Evolutionary conservation across 2,113 vertebrate species (phyloP).

Genomic region (Rafetus swinhoei): DNA sequence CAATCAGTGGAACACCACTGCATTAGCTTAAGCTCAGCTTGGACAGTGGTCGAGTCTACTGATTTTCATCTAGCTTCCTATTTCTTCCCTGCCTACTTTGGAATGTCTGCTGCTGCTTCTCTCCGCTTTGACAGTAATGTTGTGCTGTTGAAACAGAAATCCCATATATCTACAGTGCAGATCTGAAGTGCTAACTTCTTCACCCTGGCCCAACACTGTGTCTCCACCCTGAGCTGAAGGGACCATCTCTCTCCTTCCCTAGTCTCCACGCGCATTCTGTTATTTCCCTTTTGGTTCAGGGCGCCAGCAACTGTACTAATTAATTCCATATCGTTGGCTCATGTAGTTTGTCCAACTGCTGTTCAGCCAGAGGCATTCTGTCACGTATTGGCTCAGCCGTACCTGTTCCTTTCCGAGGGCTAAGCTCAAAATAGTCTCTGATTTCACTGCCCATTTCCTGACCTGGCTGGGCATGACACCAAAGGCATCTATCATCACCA

Average conservation of each 20-base stretch:
- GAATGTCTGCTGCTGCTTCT: background rate
- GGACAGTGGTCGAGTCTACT: background rate
- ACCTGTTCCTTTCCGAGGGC: conserved; percentile 28
- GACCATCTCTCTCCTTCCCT: background rate
- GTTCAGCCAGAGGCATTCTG: background rate
- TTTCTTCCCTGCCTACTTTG: fast-evolving
- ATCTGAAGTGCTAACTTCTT: background rate
- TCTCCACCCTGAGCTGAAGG: fast-evolving
- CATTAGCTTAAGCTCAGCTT: background rate
- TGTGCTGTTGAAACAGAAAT: fast-evolving
- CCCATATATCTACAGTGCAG: background rate
- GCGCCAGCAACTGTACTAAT: background rate
- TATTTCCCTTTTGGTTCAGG: background rate
- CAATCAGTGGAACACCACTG: background rate
- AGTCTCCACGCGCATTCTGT: background rate
- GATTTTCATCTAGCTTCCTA: background rate
- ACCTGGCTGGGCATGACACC: conserved; percentile 28
- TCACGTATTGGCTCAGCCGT: conserved; percentile 9
- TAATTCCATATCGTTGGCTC: background rate
- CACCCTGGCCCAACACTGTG: fast-evolving
- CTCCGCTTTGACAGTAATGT: background rate
- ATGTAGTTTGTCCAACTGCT: background rate
- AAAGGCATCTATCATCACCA: conserved; percentile 11
- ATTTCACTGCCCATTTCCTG: conserved; percentile 52
- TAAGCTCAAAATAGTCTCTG: conserved; percentile 17